Evolutionary conservation across 2,888 invertebrate genomes (phyloP), one percentile per base, ranked within the genome.

Genomic region (Sipha maydis): DNA sequence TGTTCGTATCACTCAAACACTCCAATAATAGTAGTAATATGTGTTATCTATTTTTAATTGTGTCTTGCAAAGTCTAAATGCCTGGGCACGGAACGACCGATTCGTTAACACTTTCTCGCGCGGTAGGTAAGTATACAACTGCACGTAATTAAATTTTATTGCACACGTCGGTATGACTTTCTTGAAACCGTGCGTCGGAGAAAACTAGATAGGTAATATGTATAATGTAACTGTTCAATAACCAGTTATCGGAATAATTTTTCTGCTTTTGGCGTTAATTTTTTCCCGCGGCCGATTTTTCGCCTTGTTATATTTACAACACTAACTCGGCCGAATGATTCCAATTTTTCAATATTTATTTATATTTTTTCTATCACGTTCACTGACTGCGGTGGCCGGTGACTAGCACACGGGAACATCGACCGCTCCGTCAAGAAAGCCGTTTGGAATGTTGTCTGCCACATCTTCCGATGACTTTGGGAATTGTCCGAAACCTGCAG

Each of bases 351-450:
- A 61, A 38, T 25, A 31, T 69, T 67, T 48, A 9, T 80, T 82
- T 41, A 41, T n/a, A 69, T 28, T 61, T 38, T 69, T 28, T 69
- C 11, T 25, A 1, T n/a, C n/a, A 7, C 67, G 25, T n/a, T 31
- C 38, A 4, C 61, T 34, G 9, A 11, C 48, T 34, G 31, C 25
- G 80, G 9, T 19, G 61, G 48, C 17, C 48, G 48, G 61, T 48
- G 48, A 48, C 48, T 48, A 48, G 48, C 48, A 48, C 48, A 48
- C 14, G 48, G 48, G 9, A 31, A 11, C 67, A 38, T n/a, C 38
- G 48, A 80, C 61, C 61, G 38, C n/a, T 80, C n/a, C 61, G 67
- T 80, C 80, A 80, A 67, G 61, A 80, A 80, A 80, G 80, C 61
- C 80, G 61, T 80, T n/a, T 38, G 79, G 79, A 79, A 79, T 79